Evolutionary conservation across 2,113 vertebrate genomes (phyloP).

Genomic region (Ictidomys tridecemlineatus): DNA sequence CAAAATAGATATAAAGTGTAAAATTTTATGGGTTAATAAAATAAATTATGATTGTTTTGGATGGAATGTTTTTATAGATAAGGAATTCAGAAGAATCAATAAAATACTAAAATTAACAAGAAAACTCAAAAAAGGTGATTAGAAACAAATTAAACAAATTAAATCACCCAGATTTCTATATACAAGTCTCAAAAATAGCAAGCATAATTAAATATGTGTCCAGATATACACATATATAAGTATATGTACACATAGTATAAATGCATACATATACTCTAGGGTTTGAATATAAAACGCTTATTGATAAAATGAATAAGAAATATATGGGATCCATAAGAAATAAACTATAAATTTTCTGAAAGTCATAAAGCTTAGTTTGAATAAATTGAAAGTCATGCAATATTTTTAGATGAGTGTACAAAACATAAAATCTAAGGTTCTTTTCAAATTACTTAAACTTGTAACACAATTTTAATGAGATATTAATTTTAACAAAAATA

Average conservation of each 20-base stretch:
- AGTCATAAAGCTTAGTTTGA: neutral
- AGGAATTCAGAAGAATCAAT: neutral
- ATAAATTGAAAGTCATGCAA: neutral
- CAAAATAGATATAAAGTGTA: neutral
- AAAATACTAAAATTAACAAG: slow-evolving; percentile 19
- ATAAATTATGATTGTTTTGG: neutral
- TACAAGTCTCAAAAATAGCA: neutral
- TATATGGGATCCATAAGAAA: neutral
- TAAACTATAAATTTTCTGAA: neutral
- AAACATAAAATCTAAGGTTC: neutral
- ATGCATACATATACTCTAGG: neutral
- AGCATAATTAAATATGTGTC: neutral
- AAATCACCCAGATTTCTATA: neutral
- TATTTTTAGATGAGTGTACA: neutral
- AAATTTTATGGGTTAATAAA: neutral
- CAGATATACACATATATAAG: neutral
- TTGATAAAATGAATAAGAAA: slow-evolving; percentile 18
- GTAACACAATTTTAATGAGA: neutral
- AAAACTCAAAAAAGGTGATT: neutral
- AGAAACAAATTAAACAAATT: slow-evolving; percentile 7
- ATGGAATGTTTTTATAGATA: neutral
- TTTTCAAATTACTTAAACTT: neutral
- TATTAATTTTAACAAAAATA: neutral
- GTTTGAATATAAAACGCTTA: neutral
- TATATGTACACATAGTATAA: neutral